Evolutionary conservation across 2,113 vertebrate species (phyloP), one percentile per base, ranked within the genome.

Genomic region (Pachycephala philippinensis): DNA sequence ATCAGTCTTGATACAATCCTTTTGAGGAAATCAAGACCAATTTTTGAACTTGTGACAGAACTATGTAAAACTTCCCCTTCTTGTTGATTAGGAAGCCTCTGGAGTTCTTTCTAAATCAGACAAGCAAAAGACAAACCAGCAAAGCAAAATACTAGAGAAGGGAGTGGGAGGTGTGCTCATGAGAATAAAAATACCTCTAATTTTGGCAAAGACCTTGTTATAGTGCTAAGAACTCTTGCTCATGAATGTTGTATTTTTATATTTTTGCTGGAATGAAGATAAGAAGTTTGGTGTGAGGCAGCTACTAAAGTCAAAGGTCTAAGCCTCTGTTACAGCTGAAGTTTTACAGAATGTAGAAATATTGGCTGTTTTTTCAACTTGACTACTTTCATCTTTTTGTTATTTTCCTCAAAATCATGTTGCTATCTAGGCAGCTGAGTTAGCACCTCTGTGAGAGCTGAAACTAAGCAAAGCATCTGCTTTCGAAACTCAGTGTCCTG

Each of bases 201-300:
- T 90, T 92, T 87, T 83, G 61, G n/a, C 70, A 64, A 44, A 91
- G 49, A 85, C 20, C 28, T 70, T 90, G 69, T 37, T 88, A 2
- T 18, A 65, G 20, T 60, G 23, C 49, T 44, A 53, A 75, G 49
- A 44, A 60, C 49, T 50, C 24, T 61, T 57, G 49, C 18, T 77
- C 18, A 39, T 45, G 45, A 65, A 23, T 24, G 7, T 49, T 65
- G 18, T 65, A 17, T 47, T 86, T 88, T 84, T 78, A 6, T 75
- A 35, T 53, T 89, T 84, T 81, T 80, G 22, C 27, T 77, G 76
- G 69, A 69, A 44, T 5, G 7, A 86, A 83, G 20, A 30, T 80
- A 37, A 0, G 24, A 31, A 44, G 9, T 88, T 86, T 59, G 27
- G 54, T 27, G 23, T 61, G 42, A 92, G 84, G 11, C 45, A 89